Evolutionary conservation across 2,797 vertebrate species (phyloP).

Genomic region (Fringilla coelebs): DNA sequence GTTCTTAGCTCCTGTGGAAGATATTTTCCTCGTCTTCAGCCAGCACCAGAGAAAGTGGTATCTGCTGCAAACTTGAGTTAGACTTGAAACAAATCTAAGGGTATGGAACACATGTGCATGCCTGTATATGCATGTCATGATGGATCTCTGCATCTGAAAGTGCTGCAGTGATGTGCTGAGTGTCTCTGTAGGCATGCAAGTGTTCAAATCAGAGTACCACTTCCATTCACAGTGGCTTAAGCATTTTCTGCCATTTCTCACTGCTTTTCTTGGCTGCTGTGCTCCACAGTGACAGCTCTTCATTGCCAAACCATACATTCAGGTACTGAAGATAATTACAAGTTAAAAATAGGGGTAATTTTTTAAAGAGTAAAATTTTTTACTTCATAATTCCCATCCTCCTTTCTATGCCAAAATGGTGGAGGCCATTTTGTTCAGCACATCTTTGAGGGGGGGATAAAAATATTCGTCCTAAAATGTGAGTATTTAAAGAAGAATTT

Average conservation of each 20-base stretch:
- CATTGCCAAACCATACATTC: neutral
- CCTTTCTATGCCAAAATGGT: accelerated
- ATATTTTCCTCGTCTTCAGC: neutral
- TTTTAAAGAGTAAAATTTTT: neutral
- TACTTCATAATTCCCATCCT: neutral
- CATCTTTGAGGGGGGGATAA: neutral
- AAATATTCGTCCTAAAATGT: neutral
- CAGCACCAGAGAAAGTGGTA: neutral
- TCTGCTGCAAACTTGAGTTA: neutral
- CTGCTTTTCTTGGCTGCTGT: neutral
- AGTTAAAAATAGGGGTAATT: neutral
- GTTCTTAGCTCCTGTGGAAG: neutral
- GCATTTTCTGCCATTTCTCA: neutral
- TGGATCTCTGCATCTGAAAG: neutral
- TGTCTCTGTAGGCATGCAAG: neutral
- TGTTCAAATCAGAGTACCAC: neutral
- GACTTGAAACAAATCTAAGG: neutral
- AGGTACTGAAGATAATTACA: neutral
- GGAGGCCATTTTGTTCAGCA: neutral
- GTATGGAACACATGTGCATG: neutral
- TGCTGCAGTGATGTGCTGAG: neutral
- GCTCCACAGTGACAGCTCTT: neutral
- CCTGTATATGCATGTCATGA: neutral
- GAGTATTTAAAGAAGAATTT: neutral
- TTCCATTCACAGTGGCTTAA: neutral